These are phyloP conservation scores for Dendropsophus ebraccatus DNA, from an alignment of 2,113 vertebrate species.

Conservation along the genomic window DNA sequence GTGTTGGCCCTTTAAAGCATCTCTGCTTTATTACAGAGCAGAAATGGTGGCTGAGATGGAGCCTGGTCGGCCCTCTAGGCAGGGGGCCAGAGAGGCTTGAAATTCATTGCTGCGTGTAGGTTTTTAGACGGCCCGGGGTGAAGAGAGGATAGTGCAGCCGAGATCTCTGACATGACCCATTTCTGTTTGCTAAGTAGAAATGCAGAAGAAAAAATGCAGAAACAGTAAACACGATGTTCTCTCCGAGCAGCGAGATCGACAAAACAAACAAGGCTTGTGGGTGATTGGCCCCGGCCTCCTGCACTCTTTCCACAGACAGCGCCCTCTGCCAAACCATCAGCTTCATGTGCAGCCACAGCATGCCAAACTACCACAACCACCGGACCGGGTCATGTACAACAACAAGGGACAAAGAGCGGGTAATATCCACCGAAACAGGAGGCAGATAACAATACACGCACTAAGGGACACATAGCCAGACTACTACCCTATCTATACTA, in stretches of 20 bases:
- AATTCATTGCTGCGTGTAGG: conserved; percentile 19
- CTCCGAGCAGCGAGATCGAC: conserved; percentile 3
- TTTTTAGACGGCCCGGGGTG: conserved; percentile 26
- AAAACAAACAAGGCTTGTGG: background rate
- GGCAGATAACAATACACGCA: too few species aligned
- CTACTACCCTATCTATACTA: too few species aligned
- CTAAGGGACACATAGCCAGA: too few species aligned
- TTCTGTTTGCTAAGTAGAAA: conserved; percentile 11
- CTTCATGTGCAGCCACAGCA: background rate
- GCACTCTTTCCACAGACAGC: background rate
- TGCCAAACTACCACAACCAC: background rate
- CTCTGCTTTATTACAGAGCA: conserved; percentile 57
- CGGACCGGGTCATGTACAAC: background rate
- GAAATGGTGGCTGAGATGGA: conserved; percentile 63
- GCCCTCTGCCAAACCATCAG: background rate
- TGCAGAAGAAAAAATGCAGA: background rate
- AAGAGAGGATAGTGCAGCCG: conserved; percentile 27
- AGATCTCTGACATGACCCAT: background rate
- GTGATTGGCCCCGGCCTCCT: background rate
- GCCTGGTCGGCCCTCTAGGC: conserved; percentile 60
- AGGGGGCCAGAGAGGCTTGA: conserved; percentile 56
- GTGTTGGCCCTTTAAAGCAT: conserved; percentile 65
- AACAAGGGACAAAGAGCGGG: too few species aligned
- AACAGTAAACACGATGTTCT: conserved; percentile 47
- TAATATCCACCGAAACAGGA: too few species aligned